phyloP scores from a whole-genome alignment of 2,113 vertebrate genomes.

The Ariopsis seemanni region DNA sequence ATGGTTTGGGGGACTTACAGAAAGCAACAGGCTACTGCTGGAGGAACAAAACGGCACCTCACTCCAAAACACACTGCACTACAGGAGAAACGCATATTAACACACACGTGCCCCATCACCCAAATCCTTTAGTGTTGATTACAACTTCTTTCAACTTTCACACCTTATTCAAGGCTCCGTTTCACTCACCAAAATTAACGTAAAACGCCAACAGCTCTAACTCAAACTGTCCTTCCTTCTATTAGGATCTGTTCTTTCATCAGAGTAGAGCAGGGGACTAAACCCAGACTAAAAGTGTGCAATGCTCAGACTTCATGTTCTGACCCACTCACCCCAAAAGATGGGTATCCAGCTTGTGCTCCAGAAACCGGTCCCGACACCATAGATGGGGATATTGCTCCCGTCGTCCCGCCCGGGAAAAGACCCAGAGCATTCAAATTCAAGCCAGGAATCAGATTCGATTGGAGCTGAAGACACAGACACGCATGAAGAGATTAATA shows the following conservation, averaged over 20 bases:
- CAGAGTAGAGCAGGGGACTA: not conserved
- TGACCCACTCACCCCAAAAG: conserved; percentile 79
- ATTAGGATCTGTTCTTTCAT: no score
- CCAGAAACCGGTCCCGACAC: conserved; percentile 83
- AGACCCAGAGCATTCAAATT: conserved; percentile 97
- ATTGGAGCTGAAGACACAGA: conserved; percentile 85
- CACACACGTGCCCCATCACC: not conserved
- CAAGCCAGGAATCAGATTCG: conserved; percentile 96
- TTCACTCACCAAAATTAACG: not conserved
- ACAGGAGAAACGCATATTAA: conserved; percentile 66
- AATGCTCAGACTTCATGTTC: not conserved
- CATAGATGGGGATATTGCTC: conserved; percentile 87
- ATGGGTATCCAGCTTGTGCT: conserved; percentile 83
- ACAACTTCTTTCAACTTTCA: not conserved
- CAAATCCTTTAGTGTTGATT: not conserved
- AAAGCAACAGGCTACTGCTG: conserved; percentile 67
- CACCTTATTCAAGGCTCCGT: not conserved
- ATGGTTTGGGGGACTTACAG: conserved; percentile 71
- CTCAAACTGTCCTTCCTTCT: not conserved
- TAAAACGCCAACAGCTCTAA: not conserved
- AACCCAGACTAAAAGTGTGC: not conserved
- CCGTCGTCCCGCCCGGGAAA: conserved; percentile 87
- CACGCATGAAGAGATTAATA: not conserved
- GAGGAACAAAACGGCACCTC: conserved; percentile 72
- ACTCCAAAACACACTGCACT: conserved; percentile 72